Conservation (phyloP, 2,797 vertebrate species). For the Micromesistius poutassou region DNA sequence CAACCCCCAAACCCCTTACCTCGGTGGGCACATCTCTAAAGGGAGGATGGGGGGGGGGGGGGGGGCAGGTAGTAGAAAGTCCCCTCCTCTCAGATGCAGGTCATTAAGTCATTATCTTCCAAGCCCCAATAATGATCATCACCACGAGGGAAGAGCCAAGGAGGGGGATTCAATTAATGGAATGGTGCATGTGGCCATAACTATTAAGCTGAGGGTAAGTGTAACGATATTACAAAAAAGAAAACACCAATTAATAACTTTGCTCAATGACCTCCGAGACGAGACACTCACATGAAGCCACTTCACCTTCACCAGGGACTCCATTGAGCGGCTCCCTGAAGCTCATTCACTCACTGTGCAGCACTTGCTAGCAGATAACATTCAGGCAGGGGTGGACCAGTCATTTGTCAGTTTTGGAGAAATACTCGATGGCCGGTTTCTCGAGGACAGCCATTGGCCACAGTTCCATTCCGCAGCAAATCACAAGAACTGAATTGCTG, state of each 20-base stretch:
- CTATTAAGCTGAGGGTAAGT: constrained; percentile 20
- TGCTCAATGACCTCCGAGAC: not conserved
- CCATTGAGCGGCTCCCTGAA: not conserved
- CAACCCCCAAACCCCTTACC: constrained; percentile 27
- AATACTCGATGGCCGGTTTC: not conserved
- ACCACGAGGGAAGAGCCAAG: constrained; percentile 23
- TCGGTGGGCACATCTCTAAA: constrained; percentile 48
- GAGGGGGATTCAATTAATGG: constrained; percentile 40
- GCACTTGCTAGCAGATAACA: too few species aligned
- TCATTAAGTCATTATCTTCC: constrained; percentile 72
- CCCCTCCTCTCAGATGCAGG: constrained; percentile 59
- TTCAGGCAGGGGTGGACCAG: too few species aligned
- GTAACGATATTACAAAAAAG: not conserved
- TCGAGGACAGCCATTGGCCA: not conserved
- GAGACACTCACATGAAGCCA: not conserved
- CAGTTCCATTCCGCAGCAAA: not conserved
- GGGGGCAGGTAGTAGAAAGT: too few species aligned
- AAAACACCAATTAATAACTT: not conserved
- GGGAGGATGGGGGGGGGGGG: constrained; percentile 32
- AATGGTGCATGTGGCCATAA: constrained; percentile 33
- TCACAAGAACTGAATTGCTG: not conserved
- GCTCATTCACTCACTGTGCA: not conserved
- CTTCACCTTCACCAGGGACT: not conserved
- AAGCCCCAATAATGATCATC: constrained; percentile 56
- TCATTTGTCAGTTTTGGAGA: not conserved